A percentile compares a stretch with the other conserved stretches of the same genome.
Evolutionary conservation across 2,888 invertebrate genomes (phyloP).

Genomic region (Drosophila nigricruria): DNA sequence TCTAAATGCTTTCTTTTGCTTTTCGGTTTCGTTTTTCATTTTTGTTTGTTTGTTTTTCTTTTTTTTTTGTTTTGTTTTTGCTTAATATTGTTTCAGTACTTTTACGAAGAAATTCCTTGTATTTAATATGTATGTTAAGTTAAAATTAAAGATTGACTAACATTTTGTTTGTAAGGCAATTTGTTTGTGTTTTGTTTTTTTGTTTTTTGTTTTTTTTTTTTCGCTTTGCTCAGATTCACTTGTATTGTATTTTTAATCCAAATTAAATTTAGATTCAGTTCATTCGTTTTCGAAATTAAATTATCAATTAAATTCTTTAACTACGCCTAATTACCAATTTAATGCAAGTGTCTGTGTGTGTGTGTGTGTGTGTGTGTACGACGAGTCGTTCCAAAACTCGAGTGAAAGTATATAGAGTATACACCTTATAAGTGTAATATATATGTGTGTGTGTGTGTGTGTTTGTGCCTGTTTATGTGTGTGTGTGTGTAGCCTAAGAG

Average conservation of each 20-base stretch:
- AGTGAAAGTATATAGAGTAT: slow-evolving; percentile 15
- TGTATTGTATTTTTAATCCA: slow-evolving; percentile 73
- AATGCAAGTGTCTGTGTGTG: slow-evolving; percentile 27
- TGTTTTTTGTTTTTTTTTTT: slow-evolving; percentile 16
- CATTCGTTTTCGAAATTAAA: slow-evolving; percentile 56
- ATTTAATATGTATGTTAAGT: slow-evolving; percentile 47
- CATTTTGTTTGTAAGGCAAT: slow-evolving; percentile 77
- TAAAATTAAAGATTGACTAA: slow-evolving; percentile 77
- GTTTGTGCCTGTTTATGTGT: slow-evolving; percentile 10
- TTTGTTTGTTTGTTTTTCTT: neutral
- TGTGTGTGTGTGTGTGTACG: too few species aligned
- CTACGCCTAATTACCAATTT: slow-evolving; percentile 49
- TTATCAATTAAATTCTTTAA: slow-evolving; percentile 56
- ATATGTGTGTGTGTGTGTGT: slow-evolving; percentile 7
- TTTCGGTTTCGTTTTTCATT: slow-evolving; percentile 17
- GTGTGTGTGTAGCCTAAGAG: slow-evolving; percentile 21
- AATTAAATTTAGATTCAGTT: slow-evolving; percentile 79
- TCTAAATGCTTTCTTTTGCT: slow-evolving; percentile 52
- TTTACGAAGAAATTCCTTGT: slow-evolving; percentile 61
- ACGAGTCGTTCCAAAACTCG: slow-evolving; percentile 34
- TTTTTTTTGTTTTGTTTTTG: neutral
- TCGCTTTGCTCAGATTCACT: slow-evolving; percentile 58
- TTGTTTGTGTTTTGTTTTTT: slow-evolving; percentile 52
- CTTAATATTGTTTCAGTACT: slow-evolving; percentile 38
- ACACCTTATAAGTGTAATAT: slow-evolving; percentile 2